Evolutionary conservation across 2,113 vertebrate genomes (phyloP), one percentile per base, ranked within the genome.

Genomic region (Petroica traversi): DNA sequence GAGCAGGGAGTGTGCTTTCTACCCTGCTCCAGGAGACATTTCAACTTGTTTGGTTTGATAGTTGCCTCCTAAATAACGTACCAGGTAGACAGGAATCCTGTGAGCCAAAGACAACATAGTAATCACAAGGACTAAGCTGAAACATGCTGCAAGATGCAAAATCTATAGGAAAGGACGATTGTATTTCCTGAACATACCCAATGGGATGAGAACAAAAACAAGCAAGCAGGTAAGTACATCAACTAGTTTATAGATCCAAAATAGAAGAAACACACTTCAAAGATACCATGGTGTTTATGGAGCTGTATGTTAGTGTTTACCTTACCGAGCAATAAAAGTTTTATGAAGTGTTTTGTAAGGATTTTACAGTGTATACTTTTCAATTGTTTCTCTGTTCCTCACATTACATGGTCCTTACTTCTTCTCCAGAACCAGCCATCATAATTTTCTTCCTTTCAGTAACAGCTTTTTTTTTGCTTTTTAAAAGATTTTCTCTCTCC

Each of bases 401-500:
- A 6, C 2, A 8, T 79, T 85, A 73, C 10, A 18, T 9, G 33
- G 69, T 71, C n/a, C 43, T 88, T 57, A 55, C 36, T 46, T 19
- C 11, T 64, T n/a, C 57, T 59, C 46, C 33, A 75, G 12, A 89
- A 58, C 22, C 7, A 69, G 17, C 13, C 46, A 61, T 17, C 31
- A 59, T 41, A 8, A 33, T 73, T 88, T 84, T 84, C 48, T 83
- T 61, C 26, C 43, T 81, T 41, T 9, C 92, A 96, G 71, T 86
- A 92, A 69, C 78, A 94, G 68, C n/a, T 89, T 96, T 97, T 97
- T 74, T 92, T 82, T 80, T 77, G 52, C 55, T 54, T 96, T 95
- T 80, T 3, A 20, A 9, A 66, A 41, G 5, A 2, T 31, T 49
- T n/a, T 34, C 8, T 40, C 71, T 71, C 19, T 59, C 20, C 14